Evolutionary conservation across 2,888 invertebrate species (phyloP), one percentile per base, ranked within the genome.

Genomic region (Hedychridium roseum): DNA sequence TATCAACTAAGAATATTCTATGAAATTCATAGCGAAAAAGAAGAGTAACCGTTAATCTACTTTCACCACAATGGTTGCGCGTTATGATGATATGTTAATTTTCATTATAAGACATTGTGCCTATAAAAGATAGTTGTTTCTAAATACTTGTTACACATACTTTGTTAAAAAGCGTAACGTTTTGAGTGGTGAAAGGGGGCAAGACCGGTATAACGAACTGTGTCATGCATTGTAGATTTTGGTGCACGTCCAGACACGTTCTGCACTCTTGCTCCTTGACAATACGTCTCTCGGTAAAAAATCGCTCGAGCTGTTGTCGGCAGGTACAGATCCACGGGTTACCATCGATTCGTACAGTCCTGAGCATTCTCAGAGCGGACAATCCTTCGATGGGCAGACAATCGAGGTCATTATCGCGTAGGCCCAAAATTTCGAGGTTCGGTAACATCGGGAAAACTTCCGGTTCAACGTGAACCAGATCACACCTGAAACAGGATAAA

Each of bases 281-380:
- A 20, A 71, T 63, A 2, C 27, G 44, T 1, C 51, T 52, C 1
- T 50, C 45, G 2, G 41, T 48, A 3, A 72, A 58, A 15, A 64
- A 70, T 9, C 34, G 37, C 1, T 60, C 54, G 5, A 73, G 27
- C 9, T 43, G 48, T 2, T 37, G 28, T 9, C 61, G 53, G 15
- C 73, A 73, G 6, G 64, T 64, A 54, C 73, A 73, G 0, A 69
- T 47, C 73, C 73, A 73, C 1, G 73, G 73, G 31, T 73, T 73
- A 1, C 65, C 54, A 12, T 63, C 70, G 21, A 73, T 64, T 4
- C 57, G 59, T 9, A 69, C 53, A 5, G 46, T 54, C n/a, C 31
- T 64, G 3, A 73, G 54, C 3, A 15, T 43, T 2, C 42, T 43
- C 26, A 73, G 39, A 7, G 54, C 38, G 1, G 39, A 21, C 6